Evolutionary conservation across 2,113 vertebrate genomes (phyloP).

Genomic region (Bothrops jararaca): DNA sequence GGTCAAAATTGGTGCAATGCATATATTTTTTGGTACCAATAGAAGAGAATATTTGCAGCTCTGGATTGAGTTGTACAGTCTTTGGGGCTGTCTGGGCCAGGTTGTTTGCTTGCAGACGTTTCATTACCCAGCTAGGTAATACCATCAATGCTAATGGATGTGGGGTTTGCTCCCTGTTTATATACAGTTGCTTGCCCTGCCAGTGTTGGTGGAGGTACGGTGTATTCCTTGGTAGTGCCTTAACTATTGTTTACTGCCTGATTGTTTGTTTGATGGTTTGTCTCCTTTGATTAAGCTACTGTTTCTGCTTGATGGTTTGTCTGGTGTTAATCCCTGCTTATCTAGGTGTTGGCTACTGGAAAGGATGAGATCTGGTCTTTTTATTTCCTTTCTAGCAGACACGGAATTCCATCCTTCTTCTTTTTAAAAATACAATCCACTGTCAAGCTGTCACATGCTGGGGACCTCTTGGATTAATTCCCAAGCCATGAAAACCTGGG

Average conservation of each 20-base stretch:
- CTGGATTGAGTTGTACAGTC: no score
- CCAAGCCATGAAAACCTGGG: not conserved
- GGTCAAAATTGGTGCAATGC: not conserved
- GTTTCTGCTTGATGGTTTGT: not conserved
- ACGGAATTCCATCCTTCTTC: not conserved
- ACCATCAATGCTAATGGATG: not conserved
- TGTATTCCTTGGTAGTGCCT: not conserved
- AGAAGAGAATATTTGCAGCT: no score
- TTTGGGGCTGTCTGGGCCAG: no score
- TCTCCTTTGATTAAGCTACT: not conserved
- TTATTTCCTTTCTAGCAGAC: not conserved
- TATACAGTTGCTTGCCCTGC: not conserved
- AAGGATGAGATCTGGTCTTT: not conserved
- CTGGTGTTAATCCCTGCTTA: not conserved
- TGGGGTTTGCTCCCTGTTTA: not conserved
- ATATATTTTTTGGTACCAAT: not conserved
- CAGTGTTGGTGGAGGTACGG: not conserved
- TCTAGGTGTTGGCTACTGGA: not conserved
- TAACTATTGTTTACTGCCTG: not conserved
- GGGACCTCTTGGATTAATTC: not conserved
- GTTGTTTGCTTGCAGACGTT: not conserved
- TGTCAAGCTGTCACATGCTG: not conserved
- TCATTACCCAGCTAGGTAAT: not conserved
- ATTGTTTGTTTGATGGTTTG: not conserved
- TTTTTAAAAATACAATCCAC: not conserved